Evolutionary conservation across 2,113 vertebrate genomes (phyloP), one percentile per base, ranked within the genome.

Genomic region (Australoheros scitulus): DNA sequence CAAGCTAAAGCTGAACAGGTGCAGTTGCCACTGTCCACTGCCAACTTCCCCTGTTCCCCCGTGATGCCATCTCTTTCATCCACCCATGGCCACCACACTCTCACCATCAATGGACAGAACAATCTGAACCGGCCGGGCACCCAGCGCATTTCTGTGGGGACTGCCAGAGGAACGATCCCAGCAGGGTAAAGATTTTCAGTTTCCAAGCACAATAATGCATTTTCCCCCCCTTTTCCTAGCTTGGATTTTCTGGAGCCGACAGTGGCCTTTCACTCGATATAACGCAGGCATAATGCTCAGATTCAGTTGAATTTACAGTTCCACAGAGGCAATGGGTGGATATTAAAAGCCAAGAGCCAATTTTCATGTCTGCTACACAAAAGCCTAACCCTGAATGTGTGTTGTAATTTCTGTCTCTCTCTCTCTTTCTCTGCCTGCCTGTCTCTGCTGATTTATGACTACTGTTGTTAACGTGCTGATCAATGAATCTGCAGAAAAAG

Each of bases 101-200:
- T 95, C 20, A 95, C 95, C 52, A 94, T 97, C 91, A 96, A 97
- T 0, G 97, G 97, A 6, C 97, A 98, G 93, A 99, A 98, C 95
- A 98, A 99, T 94, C 96, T 99, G 92, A 99, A 98, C 95, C 95
- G 97, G 26, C 98, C 97, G 0, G 97, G 98, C 74, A 96, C 97
- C 0, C 97, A 97, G 91, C 95, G 97, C 11, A 94, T 96, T 56
- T 89, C 96, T 7, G 90, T 96, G 36, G 91, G 96, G 43, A 93
- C 96, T 2, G 88, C 95, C 72, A 95, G 97, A 80, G 96, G 97
- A 81, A 60, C 97, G 7, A 96, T 98, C 34, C 97, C 97, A 22
- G 96, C 97, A 0, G 98, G 98, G 98, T 98, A 96, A 97, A 94
- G 61, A 74, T 79, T 72, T 34, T 55, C 50, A 52, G 76, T 80